phyloP scores from a whole-genome alignment of 1,140 invertebrate genomes.

The Drosophila virilis region DNA sequence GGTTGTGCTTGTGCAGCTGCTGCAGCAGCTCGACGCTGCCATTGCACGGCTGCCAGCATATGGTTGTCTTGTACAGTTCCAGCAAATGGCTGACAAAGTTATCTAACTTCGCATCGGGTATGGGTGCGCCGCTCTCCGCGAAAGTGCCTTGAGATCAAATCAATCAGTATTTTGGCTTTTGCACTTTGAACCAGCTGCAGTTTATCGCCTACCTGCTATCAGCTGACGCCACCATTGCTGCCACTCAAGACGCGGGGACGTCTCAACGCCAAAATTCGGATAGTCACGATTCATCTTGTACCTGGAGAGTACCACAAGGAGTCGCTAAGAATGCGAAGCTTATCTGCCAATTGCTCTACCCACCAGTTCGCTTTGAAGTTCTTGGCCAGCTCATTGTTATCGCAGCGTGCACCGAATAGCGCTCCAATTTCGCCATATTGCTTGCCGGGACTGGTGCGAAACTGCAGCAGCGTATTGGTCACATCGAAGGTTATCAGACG shows the following conservation, averaged over 20 bases:
- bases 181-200: constrained; percentile 33
- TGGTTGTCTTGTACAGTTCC: constrained; percentile 87
- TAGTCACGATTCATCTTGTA: constrained; percentile 87
- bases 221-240: constrained; percentile 91
- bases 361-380: constrained; percentile 88
- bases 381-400: constrained; percentile 86
- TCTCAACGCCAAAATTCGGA: constrained; percentile 91
- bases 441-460: constrained; percentile 88
- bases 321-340: background rate
- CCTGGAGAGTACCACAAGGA: constrained; percentile 40
- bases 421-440: constrained; percentile 90
- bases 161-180: constrained; percentile 21
- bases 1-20: constrained; percentile 84
- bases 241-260: constrained; percentile 87
- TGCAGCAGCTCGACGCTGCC: constrained; percentile 88
- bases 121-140: constrained; percentile 74
- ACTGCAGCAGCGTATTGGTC: constrained; percentile 92
- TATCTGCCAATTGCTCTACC: background rate
- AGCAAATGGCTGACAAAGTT: constrained; percentile 88
- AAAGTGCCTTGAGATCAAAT: constrained; percentile 61
- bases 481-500: constrained; percentile 94
- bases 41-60: constrained; percentile 89
- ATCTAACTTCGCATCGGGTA: constrained; percentile 84
- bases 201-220: constrained; percentile 65
- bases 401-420: constrained; percentile 88